Base-by-base conservation (phyloP, 2,797 vertebrate species). In the Zalophus californianus region DNA sequence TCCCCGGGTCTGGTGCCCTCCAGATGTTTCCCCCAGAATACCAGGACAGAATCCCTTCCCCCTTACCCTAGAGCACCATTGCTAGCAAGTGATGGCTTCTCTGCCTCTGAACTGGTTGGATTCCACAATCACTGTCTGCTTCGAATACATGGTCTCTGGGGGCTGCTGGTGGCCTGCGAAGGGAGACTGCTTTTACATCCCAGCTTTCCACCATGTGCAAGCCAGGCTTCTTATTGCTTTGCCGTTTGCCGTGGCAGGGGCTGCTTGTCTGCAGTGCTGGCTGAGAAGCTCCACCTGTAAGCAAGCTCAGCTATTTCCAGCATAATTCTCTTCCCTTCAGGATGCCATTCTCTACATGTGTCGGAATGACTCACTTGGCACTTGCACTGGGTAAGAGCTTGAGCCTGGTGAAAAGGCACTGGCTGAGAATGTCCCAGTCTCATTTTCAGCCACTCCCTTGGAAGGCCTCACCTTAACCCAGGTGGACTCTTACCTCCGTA, bases 351-450 rank as follows among this genome's bases (percentile, higher is more conserved):
- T 82, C 66, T 73, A 54, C 60, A 2, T 66, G 78, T 89, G 85
- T 75, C 3, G 0, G 64, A 38, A 38, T 93, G 97, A 96, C 86
- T 97, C 94, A 96, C 16, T 91, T 85, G 94, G 86, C 56, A 29
- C 64, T 91, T 80, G 52, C n/a, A 54, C 54, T 70, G 21, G 5
- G 68, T 23, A 29, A 93, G 64, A 93, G 70, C 79, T 44, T 15
- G 79, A 66, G 50, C 62, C 72, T 91, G 93, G 91, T 92, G 78
- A 85, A 78, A 93, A 92, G 91, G 54, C 38, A 16, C 48, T 16
- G 54, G 91, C 54, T 2, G 2, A 91, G 70, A 87, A 87, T 3
- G 3, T 35, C 84, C 16, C 48, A 15, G 21, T 64, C 25, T 89
- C 56, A 5, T 93, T 86, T 73, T 86, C 88, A 92, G 73, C n/a